A percentile compares a stretch with the other conserved stretches of the same genome.
Conservation (phyloP, 2,888 invertebrate genomes). For the Melipona bicolor region DNA sequence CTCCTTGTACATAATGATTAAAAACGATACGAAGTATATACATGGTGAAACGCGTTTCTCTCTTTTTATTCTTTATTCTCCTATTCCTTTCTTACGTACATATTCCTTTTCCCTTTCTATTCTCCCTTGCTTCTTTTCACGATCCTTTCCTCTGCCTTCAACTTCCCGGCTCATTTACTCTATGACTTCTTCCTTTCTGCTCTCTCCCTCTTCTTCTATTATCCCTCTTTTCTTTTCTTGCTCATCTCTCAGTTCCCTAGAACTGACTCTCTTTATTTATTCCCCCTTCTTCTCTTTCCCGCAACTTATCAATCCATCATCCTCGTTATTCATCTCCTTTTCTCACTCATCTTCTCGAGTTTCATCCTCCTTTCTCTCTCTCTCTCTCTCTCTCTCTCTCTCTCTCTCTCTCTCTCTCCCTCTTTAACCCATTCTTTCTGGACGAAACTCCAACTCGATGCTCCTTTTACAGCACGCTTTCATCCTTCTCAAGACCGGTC, state of each 20-base stretch:
- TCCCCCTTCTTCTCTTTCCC: background rate
- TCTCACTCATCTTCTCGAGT: background rate
- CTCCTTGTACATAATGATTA: too few relatives aligned
- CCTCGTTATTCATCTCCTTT: background rate
- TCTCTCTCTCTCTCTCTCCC: background rate
- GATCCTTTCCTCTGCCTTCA: conserved; percentile 1
- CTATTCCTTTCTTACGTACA: background rate
- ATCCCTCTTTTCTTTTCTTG: conserved; percentile 15
- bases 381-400: too few relatives aligned
- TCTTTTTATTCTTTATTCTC: background rate
- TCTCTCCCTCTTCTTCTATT: background rate
- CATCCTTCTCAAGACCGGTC: conserved; percentile 17
- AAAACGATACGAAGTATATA: too few relatives aligned
- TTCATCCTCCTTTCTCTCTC: background rate
- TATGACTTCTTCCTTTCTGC: conserved; percentile 33
- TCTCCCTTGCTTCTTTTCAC: background rate
- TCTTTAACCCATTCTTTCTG: background rate
- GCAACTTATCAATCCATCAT: conserved; percentile 12
- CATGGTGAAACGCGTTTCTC: too few relatives aligned
- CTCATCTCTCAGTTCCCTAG: conserved; percentile 4
- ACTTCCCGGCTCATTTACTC: conserved; percentile 27
- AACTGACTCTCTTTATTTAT: conserved; percentile 28
- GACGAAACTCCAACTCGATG: background rate
- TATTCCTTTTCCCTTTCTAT: background rate
- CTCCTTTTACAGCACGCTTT: conserved; percentile 34